A percentile compares a stretch with the other conserved stretches of the same genome.
Evolutionary conservation across 2,113 vertebrate genomes (phyloP).

Genomic region (Leucoraja erinaceus): DNA sequence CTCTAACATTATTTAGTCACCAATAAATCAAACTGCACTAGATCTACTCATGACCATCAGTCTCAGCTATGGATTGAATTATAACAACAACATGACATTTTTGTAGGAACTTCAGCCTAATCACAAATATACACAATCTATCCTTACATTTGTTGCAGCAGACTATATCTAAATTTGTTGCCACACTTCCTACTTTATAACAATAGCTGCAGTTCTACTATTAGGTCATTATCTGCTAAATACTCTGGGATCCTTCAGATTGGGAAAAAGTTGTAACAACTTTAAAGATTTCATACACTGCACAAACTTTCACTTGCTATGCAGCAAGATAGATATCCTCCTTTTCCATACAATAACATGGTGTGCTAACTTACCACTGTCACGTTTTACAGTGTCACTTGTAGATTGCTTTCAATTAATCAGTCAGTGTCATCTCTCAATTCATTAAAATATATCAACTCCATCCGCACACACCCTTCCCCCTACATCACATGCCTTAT

Average conservation of each 20-base stretch:
- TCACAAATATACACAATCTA: not conserved
- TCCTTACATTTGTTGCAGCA: not conserved
- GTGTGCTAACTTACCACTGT: too few species aligned
- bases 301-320: not conserved
- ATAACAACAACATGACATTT: not conserved
- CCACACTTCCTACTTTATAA: not conserved
- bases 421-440: not conserved
- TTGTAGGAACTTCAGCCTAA: not conserved
- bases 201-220: not conserved
- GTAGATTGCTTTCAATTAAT: not conserved
- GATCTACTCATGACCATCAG: not conserved
- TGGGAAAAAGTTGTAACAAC: not conserved
- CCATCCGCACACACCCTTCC: not conserved
- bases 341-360: not conserved
- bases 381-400: not conserved
- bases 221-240: not conserved
- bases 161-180: not conserved
- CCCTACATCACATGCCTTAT: not conserved
- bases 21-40: not conserved
- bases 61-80: not conserved
- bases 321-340: not conserved
- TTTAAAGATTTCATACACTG: not conserved
- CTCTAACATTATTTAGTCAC: not conserved
- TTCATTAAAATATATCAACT: not conserved
- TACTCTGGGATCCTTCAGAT: not conserved